A percentile compares a stretch with the other conserved stretches of the same genome.
phyloP scores from a whole-genome alignment of 1,140 invertebrate species.

The Drosophila melanogaster region Release_6_plus_ISO1_MT NT_033777.3:22699001-22699500 shows the following conservation, averaged over 20 bases:
- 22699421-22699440: conserved; percentile 85
- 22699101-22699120: fast-evolving
- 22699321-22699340: conserved; percentile 52
- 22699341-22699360: conserved; percentile 20
- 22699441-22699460: conserved; percentile 88
- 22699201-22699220: conserved; percentile 86
- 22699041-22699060: conserved; percentile 34
- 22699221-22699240: conserved; percentile 85
- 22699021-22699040: conserved; percentile 8
- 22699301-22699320: conserved; percentile 69
- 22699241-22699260: conserved; percentile 85
- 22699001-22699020: conserved; percentile 56
- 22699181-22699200: conserved; percentile 41
- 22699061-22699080: conserved; percentile 65
- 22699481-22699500: conserved; percentile 87
- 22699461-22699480: conserved; percentile 91
- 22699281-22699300: conserved; percentile 84
- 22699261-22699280: conserved; percentile 86
- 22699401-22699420: conserved; percentile 65
- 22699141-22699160: conserved; percentile 52
- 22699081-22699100: conserved; percentile 51
- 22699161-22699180: conserved; percentile 51
- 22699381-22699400: neutral
- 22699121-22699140: conserved; percentile 12
- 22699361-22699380: too few species aligned